Percentiles rank a stretch among this genome's conserved stretches.
Evolutionary conservation across 2,113 vertebrate genomes (phyloP).

Genomic region (Illadopsis cleaveri): DNA sequence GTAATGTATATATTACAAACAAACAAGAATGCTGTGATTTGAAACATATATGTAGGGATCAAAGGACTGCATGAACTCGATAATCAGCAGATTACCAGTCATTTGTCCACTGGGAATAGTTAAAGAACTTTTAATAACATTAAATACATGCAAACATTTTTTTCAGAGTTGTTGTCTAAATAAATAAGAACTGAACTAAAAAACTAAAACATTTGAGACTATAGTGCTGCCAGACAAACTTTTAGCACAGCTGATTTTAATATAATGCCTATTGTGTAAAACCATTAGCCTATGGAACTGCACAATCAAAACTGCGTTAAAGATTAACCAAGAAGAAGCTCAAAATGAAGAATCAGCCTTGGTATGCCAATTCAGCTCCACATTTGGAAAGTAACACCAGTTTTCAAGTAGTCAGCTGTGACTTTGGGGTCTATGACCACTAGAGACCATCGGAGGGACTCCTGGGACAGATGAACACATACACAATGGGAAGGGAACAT

Average conservation of each 20-base stretch:
- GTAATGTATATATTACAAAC: background rate
- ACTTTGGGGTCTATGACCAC: background rate
- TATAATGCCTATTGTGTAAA: background rate
- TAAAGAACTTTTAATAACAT: background rate
- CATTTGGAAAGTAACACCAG: background rate
- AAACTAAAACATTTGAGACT: background rate
- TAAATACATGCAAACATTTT: background rate
- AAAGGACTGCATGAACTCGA: background rate
- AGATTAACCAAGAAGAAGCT: background rate
- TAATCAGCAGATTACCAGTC: background rate
- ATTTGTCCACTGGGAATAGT: background rate
- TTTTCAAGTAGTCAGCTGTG: background rate
- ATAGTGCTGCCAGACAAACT: background rate
- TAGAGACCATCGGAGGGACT: background rate
- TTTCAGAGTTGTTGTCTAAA: background rate
- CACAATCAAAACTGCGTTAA: background rate
- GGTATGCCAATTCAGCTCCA: background rate
- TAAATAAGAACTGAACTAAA: background rate
- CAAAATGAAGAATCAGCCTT: background rate
- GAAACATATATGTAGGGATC: background rate
- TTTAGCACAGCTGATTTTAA: background rate
- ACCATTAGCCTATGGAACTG: background rate
- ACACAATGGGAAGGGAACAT: background rate
- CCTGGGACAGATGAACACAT: rapidly evolving
- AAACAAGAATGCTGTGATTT: background rate